Base-by-base conservation (phyloP, 1,140 invertebrate genomes). In the Brachionus plicatilis region DNA sequence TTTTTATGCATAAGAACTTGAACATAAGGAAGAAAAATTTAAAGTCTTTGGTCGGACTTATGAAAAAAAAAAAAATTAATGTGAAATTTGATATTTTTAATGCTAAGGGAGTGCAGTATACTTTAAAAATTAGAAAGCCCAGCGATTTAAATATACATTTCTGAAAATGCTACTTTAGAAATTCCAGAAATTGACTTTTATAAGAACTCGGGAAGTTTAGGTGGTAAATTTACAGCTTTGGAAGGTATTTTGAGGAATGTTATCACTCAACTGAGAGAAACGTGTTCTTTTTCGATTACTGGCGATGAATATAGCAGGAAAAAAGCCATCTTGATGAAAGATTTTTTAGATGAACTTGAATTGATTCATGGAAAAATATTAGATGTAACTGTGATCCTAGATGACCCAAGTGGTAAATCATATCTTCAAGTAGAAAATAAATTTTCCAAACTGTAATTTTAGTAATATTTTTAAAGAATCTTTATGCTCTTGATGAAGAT, bases 361-460 rank as follows among this genome's bases (percentile, higher is more conserved):
- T 12, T 88, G 87, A 87, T 89, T 43, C 86, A 87, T 50, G 89
- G 88, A 29, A 85, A 88, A 78, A 86, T 65, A 78, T 56, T 86
- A 9, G 86, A 86, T 78, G 83, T 88, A 93, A 50, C 96, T 94
- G 86, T 99, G 3, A 89, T 98, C 17, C 88, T 99, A 60, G 95
- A 98, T 90, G 97, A 99, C 91, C 95, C 96, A 12, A 94, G 96
- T 47, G 97, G 97, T 12, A 99, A 99, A 89, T 97, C 95, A 87
- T 99, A 97, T 88, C 90, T 99, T 53, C 95, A 98, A 91, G 95
- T 93, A 86, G 83, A 11, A n/a, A 53, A 7, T 11, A 33, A 3
- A 65, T 24, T 24, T 50, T 41, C 45, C n/a, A 43, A 80, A n/a
- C 37, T 83, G 17, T 43, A 47, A 68, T 85, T 84, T 78, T 29